A percentile compares a stretch with the other conserved stretches of the same genome.
Conservation (phyloP, 2,797 vertebrate species). For the Phataginus tricuspis region DNA sequence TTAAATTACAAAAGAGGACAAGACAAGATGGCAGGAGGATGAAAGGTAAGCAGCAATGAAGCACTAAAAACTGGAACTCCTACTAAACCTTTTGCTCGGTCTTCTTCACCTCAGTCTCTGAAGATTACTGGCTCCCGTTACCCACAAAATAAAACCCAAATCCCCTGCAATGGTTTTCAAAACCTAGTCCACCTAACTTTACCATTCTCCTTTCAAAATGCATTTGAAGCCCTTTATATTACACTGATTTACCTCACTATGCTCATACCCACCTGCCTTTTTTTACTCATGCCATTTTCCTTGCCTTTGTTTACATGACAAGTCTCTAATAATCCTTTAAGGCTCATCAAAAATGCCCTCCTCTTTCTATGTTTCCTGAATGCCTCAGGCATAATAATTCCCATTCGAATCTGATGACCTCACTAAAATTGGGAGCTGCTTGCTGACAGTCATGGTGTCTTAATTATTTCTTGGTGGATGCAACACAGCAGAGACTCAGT, state of each 20-base stretch:
- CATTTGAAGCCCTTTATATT: not conserved
- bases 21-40: not conserved
- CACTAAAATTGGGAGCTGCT: slow-evolving; percentile 16
- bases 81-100: not conserved
- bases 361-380: not conserved
- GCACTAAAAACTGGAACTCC: not conserved
- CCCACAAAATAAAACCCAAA: not conserved
- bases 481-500: not conserved
- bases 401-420: slow-evolving; percentile 29
- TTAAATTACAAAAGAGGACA: slow-evolving; percentile 1
- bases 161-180: not conserved
- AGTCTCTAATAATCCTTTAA: not conserved
- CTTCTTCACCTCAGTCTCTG: not conserved
- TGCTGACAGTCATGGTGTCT: not conserved
- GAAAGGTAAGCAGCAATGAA: not conserved
- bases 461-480: not conserved
- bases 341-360: not conserved
- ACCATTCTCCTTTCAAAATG: not conserved
- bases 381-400: slow-evolving; percentile 16
- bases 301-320: not conserved
- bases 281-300: not conserved
- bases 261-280: not conserved
- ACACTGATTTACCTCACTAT: not conserved
- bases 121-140: not conserved
- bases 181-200: not conserved